Evolutionary conservation across 2,797 vertebrate species (phyloP).

Genomic region (Heterohyrax brucei): DNA sequence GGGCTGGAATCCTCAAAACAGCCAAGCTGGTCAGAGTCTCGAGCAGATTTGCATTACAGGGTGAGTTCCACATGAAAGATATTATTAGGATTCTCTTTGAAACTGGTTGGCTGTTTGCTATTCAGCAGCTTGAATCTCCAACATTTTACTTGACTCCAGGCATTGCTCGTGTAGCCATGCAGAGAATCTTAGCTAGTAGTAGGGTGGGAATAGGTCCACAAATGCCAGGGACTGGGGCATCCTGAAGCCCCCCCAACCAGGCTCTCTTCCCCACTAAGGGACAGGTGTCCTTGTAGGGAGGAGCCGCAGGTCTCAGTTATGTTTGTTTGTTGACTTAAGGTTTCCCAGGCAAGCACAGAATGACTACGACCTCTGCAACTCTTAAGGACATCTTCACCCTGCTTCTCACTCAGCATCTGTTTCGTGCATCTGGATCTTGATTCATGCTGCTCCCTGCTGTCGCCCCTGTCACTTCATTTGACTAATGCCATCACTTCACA

Average conservation of each 20-base stretch:
- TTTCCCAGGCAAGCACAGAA: not conserved
- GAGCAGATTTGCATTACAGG: not conserved
- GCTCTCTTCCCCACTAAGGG: not conserved
- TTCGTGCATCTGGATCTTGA: not conserved
- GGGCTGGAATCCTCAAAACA: not conserved
- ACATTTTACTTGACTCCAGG: not conserved
- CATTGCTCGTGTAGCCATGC: no score
- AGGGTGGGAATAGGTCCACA: not conserved
- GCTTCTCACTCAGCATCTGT: not conserved
- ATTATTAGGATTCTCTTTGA: not conserved
- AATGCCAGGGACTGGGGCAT: not conserved
- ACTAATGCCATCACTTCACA: not conserved
- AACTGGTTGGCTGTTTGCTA: not conserved
- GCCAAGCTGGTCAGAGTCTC: not conserved
- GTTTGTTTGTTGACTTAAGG: not conserved
- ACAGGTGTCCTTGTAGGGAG: not conserved
- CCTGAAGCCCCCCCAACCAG: not conserved
- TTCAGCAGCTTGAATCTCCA: not conserved
- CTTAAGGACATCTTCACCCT: not conserved
- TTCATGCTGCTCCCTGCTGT: not conserved
- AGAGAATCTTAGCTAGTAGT: not conserved
- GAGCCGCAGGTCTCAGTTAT: not conserved
- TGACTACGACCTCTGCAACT: not conserved
- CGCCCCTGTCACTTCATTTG: not conserved
- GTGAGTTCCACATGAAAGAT: not conserved